A percentile compares a stretch with the other conserved stretches of the same genome.
Evolutionary conservation across 2,888 invertebrate species (phyloP).

Genomic region (Sarcophaga subvicina): DNA sequence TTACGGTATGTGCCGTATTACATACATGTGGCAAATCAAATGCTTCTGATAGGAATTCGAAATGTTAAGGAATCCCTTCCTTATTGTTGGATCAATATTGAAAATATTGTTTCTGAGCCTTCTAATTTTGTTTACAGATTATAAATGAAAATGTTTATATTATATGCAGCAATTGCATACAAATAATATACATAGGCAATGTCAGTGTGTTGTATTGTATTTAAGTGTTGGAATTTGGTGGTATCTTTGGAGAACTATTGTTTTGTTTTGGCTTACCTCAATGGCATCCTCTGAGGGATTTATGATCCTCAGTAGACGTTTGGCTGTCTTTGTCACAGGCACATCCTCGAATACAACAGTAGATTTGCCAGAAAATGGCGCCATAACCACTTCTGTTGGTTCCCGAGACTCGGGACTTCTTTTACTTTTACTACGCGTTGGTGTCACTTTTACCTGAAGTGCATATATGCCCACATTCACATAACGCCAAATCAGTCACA

Average conservation of each 20-base stretch:
- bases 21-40: neutral
- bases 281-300: conserved; percentile 83
- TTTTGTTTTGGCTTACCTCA: conserved; percentile 78
- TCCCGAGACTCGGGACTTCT: conserved; percentile 80
- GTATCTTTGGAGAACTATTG: neutral
- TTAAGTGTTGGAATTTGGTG: neutral
- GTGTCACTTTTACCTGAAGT: conserved; percentile 78
- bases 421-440: conserved; percentile 77
- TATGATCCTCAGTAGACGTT: conserved; percentile 83
- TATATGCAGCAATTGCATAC: neutral
- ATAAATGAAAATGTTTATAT: conserved; percentile 9
- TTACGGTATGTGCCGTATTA: neutral
- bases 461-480: neutral
- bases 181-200: neutral
- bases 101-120: conserved; percentile 9
- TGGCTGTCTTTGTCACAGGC: conserved; percentile 83
- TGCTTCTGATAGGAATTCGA: no score
- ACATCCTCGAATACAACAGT: conserved; percentile 88
- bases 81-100: conserved; percentile 49
- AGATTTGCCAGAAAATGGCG: conserved; percentile 86
- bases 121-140: neutral
- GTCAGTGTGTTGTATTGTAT: neutral
- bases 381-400: conserved; percentile 83
- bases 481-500: neutral
- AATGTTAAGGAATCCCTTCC: neutral